Evolutionary conservation across 2,888 invertebrate species (phyloP), one percentile per base, ranked within the genome.

Genomic region (Caenorhabditis afra): DNA sequence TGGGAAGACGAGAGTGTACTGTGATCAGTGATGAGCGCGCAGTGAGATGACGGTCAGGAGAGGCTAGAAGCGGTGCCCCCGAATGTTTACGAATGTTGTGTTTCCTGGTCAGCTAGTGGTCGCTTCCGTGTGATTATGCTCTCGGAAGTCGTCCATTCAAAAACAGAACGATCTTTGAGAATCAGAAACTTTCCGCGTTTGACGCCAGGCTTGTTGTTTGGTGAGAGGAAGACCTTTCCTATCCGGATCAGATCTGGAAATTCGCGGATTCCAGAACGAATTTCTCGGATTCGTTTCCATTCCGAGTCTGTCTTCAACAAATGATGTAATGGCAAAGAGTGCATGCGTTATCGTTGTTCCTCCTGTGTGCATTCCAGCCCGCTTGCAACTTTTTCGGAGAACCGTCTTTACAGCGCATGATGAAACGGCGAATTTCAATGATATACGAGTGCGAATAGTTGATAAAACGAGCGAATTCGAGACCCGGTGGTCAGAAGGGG

Each of bases 401-500:
- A 55, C 39, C 55, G 10, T 47, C 10, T 62, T 70, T 70, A 23
- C 62, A 62, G 47, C 47, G 62, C 70, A 70, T 62, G 70, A 70
- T 70, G 70, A 70, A 70, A 70, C 70, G 62, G 47, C 45, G 22
- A 22, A 55, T 62, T 70, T 70, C 70, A 55, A 52, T 70, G 70
- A 70, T 70, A 70, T 62, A 70, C 29, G 70, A 55, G 20, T 53
- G 37, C 14, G n/a, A 55, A 37, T 35, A 20, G 59, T 11, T 55
- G 62, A 70, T 61, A 62, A 62, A 52, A 41, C 23, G 5, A 35
- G 16, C 37, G 16, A 62, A 61, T 62, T 55, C 61, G 29, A 50
- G 29, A 45, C 68, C 53, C 16, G 62, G 70, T 39, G 70, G 61
- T 55, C 61, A 62, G 61, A 47, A 45, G 35, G 70, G 70, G 61